Percentiles rank a stretch among this genome's conserved stretches.
Evolutionary conservation across 2,888 invertebrate genomes (phyloP).

Genomic region (Andrena bucephala): DNA sequence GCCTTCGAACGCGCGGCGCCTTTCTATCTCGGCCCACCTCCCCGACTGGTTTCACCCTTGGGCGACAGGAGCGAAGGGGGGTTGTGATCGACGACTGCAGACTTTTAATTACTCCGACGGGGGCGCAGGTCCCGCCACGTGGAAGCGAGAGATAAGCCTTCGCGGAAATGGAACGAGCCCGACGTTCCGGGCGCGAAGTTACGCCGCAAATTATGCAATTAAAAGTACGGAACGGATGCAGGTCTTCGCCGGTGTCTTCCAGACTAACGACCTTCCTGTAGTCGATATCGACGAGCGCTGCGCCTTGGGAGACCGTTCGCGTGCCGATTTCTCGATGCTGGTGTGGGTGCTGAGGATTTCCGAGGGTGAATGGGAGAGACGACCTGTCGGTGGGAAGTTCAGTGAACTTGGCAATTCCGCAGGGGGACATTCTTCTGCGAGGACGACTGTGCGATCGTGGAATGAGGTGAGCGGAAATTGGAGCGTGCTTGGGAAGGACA

Average conservation of each 20-base stretch:
- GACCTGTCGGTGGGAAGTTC: background rate
- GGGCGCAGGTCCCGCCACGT: conserved; percentile 64
- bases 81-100: conserved; percentile 72
- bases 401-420: conserved; percentile 6
- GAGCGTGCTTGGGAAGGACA: too few species aligned
- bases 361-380: background rate
- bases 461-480: too few species aligned
- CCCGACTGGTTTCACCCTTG: conserved; percentile 21
- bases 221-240: conserved; percentile 64
- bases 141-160: conserved; percentile 69
- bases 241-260: conserved; percentile 56
- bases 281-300: conserved; percentile 25
- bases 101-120: conserved; percentile 80
- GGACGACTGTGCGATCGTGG: too few species aligned
- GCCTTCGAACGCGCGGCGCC: conserved; percentile 53
- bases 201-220: conserved; percentile 71
- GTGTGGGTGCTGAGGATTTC: background rate
- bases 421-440: too few species aligned
- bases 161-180: conserved; percentile 57
- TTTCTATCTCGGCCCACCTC: conserved; percentile 42
- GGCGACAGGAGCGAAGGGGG: conserved; percentile 35
- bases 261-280: conserved; percentile 46
- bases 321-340: conserved; percentile 9
- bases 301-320: background rate
- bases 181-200: conserved; percentile 55